These are phyloP conservation scores for Caenorhabditis afra DNA, from an alignment of 2,888 invertebrate genomes.

Conservation along the genomic window DNA sequence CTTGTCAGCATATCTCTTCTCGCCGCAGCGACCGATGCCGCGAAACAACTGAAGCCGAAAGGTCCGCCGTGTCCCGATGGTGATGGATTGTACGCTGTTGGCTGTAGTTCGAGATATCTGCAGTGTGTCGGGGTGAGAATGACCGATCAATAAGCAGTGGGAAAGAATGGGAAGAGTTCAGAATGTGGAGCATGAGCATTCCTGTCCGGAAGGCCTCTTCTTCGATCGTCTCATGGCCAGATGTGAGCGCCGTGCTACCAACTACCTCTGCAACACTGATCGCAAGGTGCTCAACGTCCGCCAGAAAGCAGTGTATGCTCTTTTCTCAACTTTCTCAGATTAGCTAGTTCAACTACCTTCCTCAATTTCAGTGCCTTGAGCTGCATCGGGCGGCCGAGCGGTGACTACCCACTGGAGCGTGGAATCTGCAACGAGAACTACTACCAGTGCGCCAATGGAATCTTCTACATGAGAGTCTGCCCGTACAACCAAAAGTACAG, in stretches of 20 bases:
- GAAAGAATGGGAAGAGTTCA: conserved; percentile 17
- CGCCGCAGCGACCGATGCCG: conserved; percentile 4
- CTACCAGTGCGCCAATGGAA: conserved; percentile 47
- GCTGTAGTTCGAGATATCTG: conserved; percentile 36
- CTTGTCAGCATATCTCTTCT: conserved; percentile 19
- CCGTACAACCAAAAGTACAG: conserved; percentile 34
- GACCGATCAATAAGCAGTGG: background rate
- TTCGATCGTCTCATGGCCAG: conserved; percentile 40
- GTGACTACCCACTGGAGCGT: conserved; percentile 34
- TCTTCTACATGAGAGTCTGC: conserved; percentile 43
- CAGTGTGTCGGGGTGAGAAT: conserved; percentile 47
- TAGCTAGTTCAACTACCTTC: too few relatives aligned
- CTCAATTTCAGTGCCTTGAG: conserved; percentile 21
- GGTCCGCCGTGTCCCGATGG: conserved; percentile 47
- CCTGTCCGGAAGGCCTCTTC: conserved; percentile 41
- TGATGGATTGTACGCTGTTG: conserved; percentile 50
- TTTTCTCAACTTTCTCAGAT: too few relatives aligned
- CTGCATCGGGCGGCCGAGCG: conserved; percentile 25
- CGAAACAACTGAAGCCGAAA: background rate
- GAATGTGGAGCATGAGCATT: conserved; percentile 34
- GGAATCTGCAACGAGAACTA: conserved; percentile 30
- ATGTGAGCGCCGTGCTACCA: conserved; percentile 37
- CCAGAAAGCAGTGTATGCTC: conserved; percentile 48
- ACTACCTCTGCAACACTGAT: conserved; percentile 23
- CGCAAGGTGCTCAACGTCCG: conserved; percentile 10